These are phyloP conservation scores for Theocolax elegans DNA, from an alignment of 1,140 invertebrate genomes.

Conservation along the genomic window DNA sequence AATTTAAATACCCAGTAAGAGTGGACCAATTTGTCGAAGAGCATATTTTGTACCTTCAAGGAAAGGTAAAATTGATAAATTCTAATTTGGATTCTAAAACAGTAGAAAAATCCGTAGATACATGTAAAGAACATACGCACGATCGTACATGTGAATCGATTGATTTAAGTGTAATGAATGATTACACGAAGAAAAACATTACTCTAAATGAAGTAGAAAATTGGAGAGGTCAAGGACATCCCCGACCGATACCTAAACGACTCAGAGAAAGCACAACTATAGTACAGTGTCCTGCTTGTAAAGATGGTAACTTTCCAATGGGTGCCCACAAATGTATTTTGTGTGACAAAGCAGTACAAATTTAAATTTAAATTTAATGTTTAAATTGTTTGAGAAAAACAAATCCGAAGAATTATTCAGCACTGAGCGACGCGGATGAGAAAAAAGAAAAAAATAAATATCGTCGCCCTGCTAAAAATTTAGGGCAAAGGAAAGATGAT, in stretches of 20 bases:
- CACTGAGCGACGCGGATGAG: background rate
- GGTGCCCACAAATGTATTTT: background rate
- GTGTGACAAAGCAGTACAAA: background rate
- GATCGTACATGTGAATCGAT: background rate
- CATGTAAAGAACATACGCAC: background rate
- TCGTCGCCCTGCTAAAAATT: background rate
- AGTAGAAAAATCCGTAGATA: background rate
- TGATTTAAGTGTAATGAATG: background rate
- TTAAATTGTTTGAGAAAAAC: background rate
- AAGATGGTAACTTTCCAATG: background rate
- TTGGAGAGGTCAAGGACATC: background rate
- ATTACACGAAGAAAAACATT: background rate
- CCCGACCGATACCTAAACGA: background rate
- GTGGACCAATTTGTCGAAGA: background rate
- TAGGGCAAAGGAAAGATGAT: background rate
- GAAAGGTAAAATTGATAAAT: background rate
- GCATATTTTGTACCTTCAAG: background rate
- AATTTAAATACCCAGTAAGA: background rate
- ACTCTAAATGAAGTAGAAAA: background rate
- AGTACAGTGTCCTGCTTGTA: background rate
- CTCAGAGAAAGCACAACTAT: background rate
- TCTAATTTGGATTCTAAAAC: background rate
- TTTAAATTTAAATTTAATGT: background rate
- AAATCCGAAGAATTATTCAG: background rate
- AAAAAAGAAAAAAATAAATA: background rate